Evolutionary conservation across 2,797 vertebrate genomes (phyloP).

Genomic region (Distichodus sexfasciatus): DNA sequence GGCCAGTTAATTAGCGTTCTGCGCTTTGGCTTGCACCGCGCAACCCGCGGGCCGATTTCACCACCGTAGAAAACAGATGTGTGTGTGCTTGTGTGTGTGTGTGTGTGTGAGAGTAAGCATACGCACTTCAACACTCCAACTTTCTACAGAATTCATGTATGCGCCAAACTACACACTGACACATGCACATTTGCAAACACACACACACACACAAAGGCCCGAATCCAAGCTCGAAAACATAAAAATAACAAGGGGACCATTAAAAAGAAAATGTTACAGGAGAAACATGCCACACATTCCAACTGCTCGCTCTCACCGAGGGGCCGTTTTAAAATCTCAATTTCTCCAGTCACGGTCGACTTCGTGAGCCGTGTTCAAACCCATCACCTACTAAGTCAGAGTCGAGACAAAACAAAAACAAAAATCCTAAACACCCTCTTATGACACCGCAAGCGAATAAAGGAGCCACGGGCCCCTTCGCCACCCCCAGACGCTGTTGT

Average conservation of each 20-base stretch:
- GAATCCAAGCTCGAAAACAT: conserved; percentile 43
- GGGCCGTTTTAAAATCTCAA: conserved; percentile 29
- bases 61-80: conserved; percentile 41
- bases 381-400: conserved; percentile 9
- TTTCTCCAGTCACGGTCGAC: conserved; percentile 22
- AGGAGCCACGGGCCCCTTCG: conserved; percentile 34
- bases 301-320: conserved; percentile 29
- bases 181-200: conserved; percentile 27
- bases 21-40: conserved; percentile 48
- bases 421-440: conserved; percentile 6
- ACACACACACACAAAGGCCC: conserved; percentile 25
- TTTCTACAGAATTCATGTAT: conserved; percentile 27
- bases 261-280: conserved; percentile 42
- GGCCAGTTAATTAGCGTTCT: conserved; percentile 51
- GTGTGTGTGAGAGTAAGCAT: conserved; percentile 17
- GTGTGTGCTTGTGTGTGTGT: conserved; percentile 9
- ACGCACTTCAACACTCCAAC: conserved; percentile 18
- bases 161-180: conserved; percentile 42
- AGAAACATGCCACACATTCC: conserved; percentile 42
- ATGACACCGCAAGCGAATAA: conserved; percentile 15
- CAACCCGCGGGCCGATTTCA: conserved; percentile 44
- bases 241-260: conserved; percentile 44
- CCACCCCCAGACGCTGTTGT: neutral
- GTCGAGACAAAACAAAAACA: conserved; percentile 2
- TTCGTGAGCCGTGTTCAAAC: conserved; percentile 1